Evolutionary conservation across 2,113 vertebrate genomes (phyloP).

Genomic region (Paradisaea rubra): DNA sequence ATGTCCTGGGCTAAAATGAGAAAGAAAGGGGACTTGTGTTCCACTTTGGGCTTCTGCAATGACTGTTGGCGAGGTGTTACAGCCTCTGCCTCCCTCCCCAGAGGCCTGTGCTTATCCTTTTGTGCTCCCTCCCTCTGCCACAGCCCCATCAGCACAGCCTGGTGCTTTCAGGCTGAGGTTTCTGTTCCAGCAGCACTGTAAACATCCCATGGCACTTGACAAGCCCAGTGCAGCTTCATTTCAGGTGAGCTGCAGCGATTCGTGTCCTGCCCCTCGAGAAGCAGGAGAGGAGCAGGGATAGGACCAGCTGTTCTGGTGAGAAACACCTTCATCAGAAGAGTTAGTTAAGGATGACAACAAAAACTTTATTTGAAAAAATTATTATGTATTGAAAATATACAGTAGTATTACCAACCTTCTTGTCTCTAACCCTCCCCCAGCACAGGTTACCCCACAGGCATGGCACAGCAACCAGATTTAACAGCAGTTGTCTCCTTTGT

Average conservation of each 20-base stretch:
- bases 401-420: slow-evolving; percentile 53
- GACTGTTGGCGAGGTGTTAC: neutral
- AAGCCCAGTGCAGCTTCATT: neutral
- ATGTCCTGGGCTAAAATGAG: neutral
- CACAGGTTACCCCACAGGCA: slow-evolving; percentile 40
- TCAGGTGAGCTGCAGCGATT: neutral
- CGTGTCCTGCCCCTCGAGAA: neutral
- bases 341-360: slow-evolving; percentile 59
- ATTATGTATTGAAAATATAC: slow-evolving; percentile 76
- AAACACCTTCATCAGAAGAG: neutral
- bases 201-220: neutral
- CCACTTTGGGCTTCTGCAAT: neutral
- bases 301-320: neutral
- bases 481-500: slow-evolving; percentile 16
- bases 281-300: neutral
- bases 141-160: neutral
- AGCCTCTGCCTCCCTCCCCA: neutral
- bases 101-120: neutral
- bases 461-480: slow-evolving; percentile 48
- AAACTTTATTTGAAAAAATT: slow-evolving; percentile 75
- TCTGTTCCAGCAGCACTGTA: neutral
- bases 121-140: neutral
- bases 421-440: neutral
- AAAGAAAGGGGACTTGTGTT: neutral
- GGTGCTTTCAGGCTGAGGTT: neutral